phyloP scores from a whole-genome alignment of 1,140 invertebrate species.

The Copidosoma floridanum region DNA sequence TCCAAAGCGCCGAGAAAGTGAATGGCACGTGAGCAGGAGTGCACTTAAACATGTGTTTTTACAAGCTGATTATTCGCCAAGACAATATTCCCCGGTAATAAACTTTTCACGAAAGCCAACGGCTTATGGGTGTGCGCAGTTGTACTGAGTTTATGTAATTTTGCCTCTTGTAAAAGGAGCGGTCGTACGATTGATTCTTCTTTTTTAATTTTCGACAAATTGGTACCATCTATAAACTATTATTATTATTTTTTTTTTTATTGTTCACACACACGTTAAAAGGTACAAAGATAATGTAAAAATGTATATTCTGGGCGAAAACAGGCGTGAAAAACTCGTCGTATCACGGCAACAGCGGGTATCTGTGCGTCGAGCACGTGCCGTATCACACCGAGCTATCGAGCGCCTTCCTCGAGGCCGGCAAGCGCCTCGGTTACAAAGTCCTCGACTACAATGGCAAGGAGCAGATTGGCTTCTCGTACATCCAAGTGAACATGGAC shows the following conservation, averaged over 20 bases:
- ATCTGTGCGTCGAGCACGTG: slow-evolving; percentile 49
- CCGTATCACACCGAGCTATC: slow-evolving; percentile 52
- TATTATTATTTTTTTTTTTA: slow-evolving; percentile 37
- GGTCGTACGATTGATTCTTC: too few relatives aligned
- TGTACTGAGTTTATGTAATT: too few relatives aligned
- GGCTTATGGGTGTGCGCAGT: too few relatives aligned
- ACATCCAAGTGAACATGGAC: slow-evolving; percentile 67
- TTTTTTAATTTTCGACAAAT: too few relatives aligned
- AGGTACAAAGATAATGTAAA: neutral
- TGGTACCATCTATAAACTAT: too few relatives aligned
- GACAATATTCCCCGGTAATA: too few relatives aligned
- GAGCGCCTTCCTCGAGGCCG: slow-evolving; percentile 60
- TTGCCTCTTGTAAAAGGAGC: too few relatives aligned
- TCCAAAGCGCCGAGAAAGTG: too few relatives aligned
- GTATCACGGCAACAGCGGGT: slow-evolving; percentile 55
- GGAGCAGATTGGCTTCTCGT: slow-evolving; percentile 59
- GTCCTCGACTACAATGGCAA: slow-evolving; percentile 59
- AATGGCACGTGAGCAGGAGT: too few relatives aligned
- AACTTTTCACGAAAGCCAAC: too few relatives aligned
- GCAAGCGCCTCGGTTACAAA: slow-evolving; percentile 56
- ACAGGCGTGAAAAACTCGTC: slow-evolving; percentile 46
- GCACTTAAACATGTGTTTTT: too few relatives aligned
- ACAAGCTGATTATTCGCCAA: too few relatives aligned
- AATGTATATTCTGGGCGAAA: slow-evolving; percentile 13
- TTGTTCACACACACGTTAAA: neutral